Conservation (phyloP, 2,113 vertebrate genomes). For the Colistium nudipinnis region DNA sequence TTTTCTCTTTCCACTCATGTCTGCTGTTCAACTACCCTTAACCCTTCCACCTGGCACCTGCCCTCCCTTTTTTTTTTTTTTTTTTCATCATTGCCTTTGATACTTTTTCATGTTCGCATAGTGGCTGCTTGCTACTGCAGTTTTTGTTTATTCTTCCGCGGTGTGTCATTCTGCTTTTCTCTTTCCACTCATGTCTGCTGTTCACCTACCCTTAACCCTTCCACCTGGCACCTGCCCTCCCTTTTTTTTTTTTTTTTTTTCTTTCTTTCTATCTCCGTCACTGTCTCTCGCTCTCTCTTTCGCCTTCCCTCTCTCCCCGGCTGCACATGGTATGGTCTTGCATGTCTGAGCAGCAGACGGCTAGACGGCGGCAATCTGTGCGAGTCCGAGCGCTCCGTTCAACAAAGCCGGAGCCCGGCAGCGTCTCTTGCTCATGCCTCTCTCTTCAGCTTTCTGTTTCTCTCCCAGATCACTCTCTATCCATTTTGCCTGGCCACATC, state of each 20-base stretch:
- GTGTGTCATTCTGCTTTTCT: conserved; percentile 1
- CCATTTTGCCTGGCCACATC: conserved; percentile 49
- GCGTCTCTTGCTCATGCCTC: conserved; percentile 28
- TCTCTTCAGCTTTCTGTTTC: conserved; percentile 53
- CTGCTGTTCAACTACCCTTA: conserved; percentile 35
- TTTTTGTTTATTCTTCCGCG: too few relatives aligned
- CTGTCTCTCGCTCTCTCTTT: conserved; percentile 10
- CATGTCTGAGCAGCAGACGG: conserved; percentile 80
- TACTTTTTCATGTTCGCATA: too few relatives aligned
- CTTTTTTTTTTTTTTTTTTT: conserved; percentile 18
- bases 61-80: conserved; percentile 30
- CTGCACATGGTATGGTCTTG: conserved; percentile 74
- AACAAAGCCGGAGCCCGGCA: conserved; percentile 62
- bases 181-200: background rate
- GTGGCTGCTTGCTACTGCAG: too few relatives aligned
- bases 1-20: background rate
- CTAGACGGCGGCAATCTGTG: conserved; percentile 75
- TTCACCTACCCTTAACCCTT: conserved; percentile 49
- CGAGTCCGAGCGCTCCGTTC: conserved; percentile 48
- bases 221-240: conserved; percentile 48
- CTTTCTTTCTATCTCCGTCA: conserved; percentile 47
- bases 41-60: conserved; percentile 51
- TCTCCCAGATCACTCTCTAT: conserved; percentile 42
- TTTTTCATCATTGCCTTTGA: too few relatives aligned
- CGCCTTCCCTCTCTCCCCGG: conserved; percentile 47